Evolutionary conservation across 2,888 invertebrate species (phyloP).

Genomic region (Odontomyia ornata): DNA sequence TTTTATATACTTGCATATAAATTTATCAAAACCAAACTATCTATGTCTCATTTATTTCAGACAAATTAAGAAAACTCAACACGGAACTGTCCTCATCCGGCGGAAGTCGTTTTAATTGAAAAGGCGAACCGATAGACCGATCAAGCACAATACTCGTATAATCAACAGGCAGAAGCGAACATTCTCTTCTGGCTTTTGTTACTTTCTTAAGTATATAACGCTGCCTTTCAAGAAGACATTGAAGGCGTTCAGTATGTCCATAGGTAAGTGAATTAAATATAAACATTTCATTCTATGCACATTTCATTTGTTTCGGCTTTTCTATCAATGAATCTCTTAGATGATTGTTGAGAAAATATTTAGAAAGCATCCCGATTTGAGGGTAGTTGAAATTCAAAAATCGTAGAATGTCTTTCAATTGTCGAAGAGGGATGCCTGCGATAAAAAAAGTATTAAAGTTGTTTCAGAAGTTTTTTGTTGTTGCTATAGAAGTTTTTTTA

Average conservation of each 20-base stretch:
- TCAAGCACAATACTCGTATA: background rate
- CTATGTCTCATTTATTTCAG: conserved; percentile 39
- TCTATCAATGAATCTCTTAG: background rate
- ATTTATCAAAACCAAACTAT: background rate
- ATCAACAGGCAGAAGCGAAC: conserved; percentile 45
- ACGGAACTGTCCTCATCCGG: conserved; percentile 53
- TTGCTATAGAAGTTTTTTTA: no score
- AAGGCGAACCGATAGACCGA: conserved; percentile 34
- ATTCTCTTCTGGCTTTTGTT: background rate
- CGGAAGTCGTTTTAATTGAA: conserved; percentile 53
- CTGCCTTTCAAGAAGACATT: conserved; percentile 40
- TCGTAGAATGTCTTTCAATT: background rate
- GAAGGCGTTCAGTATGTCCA: conserved; percentile 51
- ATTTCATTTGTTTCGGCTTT: background rate
- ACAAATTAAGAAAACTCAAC: conserved; percentile 52
- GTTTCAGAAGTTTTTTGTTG: no score
- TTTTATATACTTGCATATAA: background rate
- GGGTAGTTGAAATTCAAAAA: background rate
- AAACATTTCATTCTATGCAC: conserved; percentile 4
- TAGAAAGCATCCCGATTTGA: conserved; percentile 24
- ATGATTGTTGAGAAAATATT: conserved; percentile 5
- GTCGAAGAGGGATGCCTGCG: no score
- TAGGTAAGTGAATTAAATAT: conserved; percentile 50
- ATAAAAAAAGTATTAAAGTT: no score
- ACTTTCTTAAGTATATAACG: conserved; percentile 44